phyloP scores from a whole-genome alignment of 1,140 invertebrate species.

The Sitobion miscanthi region DNA sequence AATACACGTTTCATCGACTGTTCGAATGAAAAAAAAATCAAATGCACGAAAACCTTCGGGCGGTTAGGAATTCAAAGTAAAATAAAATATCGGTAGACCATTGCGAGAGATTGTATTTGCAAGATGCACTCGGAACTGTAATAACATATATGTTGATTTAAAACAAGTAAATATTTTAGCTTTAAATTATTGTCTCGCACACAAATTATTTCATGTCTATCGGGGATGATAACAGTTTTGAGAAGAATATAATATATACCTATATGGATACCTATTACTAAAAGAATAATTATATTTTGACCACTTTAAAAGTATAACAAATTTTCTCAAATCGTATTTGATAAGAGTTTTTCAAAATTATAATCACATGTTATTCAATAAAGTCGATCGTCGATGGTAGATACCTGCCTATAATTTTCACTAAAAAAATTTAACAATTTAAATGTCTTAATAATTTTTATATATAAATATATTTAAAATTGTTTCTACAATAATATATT shows the following conservation, averaged over 20 bases:
- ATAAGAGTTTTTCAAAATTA: background rate
- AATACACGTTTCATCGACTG: constrained; percentile 50
- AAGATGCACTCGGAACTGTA: background rate
- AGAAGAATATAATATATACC: background rate
- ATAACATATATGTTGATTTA: background rate
- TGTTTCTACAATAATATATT: background rate
- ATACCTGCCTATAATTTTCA: background rate
- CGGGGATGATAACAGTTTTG: background rate
- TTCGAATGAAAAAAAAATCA: constrained; percentile 34
- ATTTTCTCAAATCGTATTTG: background rate
- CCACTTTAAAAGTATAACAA: background rate
- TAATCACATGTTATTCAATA: background rate
- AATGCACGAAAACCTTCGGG: constrained; percentile 50
- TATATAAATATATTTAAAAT: background rate
- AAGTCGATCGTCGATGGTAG: background rate
- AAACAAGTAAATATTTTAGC: background rate
- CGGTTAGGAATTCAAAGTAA: background rate
- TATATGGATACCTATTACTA: background rate
- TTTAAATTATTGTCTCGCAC: background rate
- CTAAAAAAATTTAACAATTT: background rate
- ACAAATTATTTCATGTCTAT: background rate
- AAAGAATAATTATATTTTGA: background rate
- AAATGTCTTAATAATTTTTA: background rate
- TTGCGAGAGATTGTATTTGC: background rate
- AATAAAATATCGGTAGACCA: constrained; percentile 46